Evolutionary conservation across 2,888 invertebrate species (phyloP).

Genomic region (Philaethria dido): DNA sequence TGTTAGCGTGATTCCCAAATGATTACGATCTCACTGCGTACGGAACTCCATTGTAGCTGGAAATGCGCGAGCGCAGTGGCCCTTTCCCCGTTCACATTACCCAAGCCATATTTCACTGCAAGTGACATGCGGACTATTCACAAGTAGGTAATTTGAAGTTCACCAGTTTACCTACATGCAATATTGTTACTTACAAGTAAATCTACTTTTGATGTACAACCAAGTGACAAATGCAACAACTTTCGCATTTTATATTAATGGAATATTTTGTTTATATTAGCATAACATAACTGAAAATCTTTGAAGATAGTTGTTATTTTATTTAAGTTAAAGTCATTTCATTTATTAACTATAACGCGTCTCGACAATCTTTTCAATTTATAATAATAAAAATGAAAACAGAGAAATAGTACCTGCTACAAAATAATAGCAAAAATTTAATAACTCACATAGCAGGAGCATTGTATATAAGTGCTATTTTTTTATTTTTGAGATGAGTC

Average conservation of each 20-base stretch:
- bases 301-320: too few relatives aligned
- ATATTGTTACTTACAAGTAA: conserved; percentile 43
- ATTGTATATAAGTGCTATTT: neutral
- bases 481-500: neutral
- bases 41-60: conserved; percentile 56
- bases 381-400: neutral
- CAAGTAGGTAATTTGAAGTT: conserved; percentile 48
- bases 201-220: conserved; percentile 44
- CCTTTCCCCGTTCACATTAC: conserved; percentile 48
- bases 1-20: conserved; percentile 76
- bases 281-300: neutral
- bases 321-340: too few relatives aligned
- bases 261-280: conserved; percentile 22
- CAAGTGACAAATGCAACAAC: conserved; percentile 43
- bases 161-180: conserved; percentile 46
- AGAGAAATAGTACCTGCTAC: conserved; percentile 1
- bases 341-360: too few relatives aligned
- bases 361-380: too few relatives aligned
- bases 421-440: conserved; percentile 17
- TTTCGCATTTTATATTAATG: conserved; percentile 43
- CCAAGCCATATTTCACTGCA: conserved; percentile 49
- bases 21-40: conserved; percentile 69
- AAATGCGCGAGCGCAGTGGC: conserved; percentile 47
- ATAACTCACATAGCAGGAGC: neutral
- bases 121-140: conserved; percentile 48